These are phyloP conservation scores for Athene noctua DNA, from an alignment of 2,113 vertebrate genomes.

Conservation along the genomic window DNA sequence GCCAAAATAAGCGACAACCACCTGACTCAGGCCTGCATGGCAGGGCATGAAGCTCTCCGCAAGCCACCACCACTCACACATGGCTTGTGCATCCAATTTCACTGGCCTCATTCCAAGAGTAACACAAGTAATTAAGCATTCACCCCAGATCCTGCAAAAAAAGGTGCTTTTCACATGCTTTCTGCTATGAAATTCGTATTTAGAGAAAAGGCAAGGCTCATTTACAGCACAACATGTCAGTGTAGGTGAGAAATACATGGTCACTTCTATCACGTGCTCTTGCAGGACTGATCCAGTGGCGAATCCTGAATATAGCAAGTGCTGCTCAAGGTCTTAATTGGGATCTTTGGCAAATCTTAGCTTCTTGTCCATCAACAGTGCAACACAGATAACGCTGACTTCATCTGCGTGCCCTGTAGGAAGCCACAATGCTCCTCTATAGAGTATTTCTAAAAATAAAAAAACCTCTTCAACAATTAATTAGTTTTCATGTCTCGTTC, in stretches of 20 bases:
- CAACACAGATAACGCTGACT: fast-evolving
- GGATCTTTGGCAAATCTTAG: neutral
- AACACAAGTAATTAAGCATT: too few species aligned
- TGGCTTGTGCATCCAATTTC: neutral
- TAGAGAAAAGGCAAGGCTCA: neutral
- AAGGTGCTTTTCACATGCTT: neutral
- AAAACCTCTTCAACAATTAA: neutral
- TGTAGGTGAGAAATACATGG: neutral
- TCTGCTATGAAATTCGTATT: neutral
- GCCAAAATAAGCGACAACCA: fast-evolving
- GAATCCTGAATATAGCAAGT: neutral
- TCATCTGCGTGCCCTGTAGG: neutral
- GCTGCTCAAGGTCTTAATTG: neutral
- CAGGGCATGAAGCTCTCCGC: neutral
- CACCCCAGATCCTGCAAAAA: neutral
- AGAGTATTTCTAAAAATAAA: neutral
- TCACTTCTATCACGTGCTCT: neutral
- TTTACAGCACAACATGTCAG: neutral
- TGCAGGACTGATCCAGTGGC: neutral
- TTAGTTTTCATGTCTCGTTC: neutral
- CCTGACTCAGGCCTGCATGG: neutral
- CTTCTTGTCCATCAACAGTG: fast-evolving
- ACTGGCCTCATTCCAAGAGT: neutral
- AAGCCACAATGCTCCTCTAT: neutral
- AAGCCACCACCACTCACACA: neutral